Evolutionary conservation across 2,888 invertebrate genomes (phyloP).

Genomic region (Rugalucina vietnamica): DNA sequence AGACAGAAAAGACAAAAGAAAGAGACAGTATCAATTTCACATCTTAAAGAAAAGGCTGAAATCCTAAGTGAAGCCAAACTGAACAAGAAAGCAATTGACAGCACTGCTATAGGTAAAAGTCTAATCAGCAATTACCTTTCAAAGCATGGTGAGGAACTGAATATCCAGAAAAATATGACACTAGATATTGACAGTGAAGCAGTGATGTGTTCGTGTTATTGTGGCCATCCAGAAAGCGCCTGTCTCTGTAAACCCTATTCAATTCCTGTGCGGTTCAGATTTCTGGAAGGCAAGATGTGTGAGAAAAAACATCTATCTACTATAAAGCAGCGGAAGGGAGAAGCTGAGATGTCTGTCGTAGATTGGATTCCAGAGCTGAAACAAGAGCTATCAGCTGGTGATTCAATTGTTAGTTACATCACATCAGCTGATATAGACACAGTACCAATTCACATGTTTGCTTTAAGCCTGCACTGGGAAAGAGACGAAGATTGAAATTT

Average conservation of each 20-base stretch:
- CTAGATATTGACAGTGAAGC: constrained; percentile 33
- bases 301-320: background rate
- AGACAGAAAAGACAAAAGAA: constrained; percentile 10
- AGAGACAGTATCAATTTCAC: constrained; percentile 8
- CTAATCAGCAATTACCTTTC: constrained; percentile 51
- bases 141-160: constrained; percentile 7
- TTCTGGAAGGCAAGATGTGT: background rate
- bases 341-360: too few relatives aligned
- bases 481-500: constrained; percentile 30
- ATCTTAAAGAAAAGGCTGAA: constrained; percentile 23
- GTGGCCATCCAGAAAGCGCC: background rate
- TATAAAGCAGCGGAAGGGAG: background rate
- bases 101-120: constrained; percentile 30
- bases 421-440: constrained; percentile 50
- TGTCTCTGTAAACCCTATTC: background rate
- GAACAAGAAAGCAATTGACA: constrained; percentile 15
- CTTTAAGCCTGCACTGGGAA: constrained; percentile 21
- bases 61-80: constrained; percentile 27
- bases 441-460: constrained; percentile 38
- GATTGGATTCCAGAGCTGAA: constrained; percentile 16
- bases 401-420: constrained; percentile 12
- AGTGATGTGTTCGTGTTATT: background rate
- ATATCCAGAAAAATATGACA: background rate
- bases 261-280: constrained; percentile 15
- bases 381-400: background rate